Base-by-base conservation (phyloP, 2,888 invertebrate genomes). In the Agelastica alni region DNA sequence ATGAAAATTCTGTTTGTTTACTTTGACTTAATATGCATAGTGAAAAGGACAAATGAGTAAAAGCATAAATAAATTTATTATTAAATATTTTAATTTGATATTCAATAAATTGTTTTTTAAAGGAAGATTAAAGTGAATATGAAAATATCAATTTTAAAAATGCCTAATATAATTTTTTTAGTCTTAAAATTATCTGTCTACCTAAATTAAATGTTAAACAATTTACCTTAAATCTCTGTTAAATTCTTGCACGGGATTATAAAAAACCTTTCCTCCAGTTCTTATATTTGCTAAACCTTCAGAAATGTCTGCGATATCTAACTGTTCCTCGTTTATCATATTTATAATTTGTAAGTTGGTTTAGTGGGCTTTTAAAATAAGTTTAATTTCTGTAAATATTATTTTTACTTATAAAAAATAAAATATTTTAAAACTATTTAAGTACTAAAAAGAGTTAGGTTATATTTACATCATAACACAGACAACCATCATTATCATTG, bases 161-260 rank as follows among this genome's bases (percentile, higher is more conserved):
- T n/a, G n/a, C n/a, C n/a, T n/a, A n/a, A n/a, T n/a, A n/a, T n/a
- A n/a, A n/a, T n/a, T n/a, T n/a, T n/a, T n/a, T n/a, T n/a, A n/a
- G n/a, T n/a, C n/a, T n/a, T n/a, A n/a, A n/a, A n/a, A n/a, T n/a
- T n/a, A n/a, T n/a, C n/a, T n/a, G n/a, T n/a, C n/a, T n/a, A n/a
- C n/a, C n/a, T n/a, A n/a, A n/a, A n/a, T n/a, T n/a, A n/a, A n/a
- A n/a, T n/a, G n/a, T n/a, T n/a, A 10, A 3, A 10, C n/a, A 2
- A 14, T 42, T 53, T 69, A 81, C 81, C 87, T 90, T 43, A 99
- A 79, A 78, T 99, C 99, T 60, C 99, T 83, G 75, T 99, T 99
- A 70, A 99, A 99, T 76, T 99, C 96, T 77, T 97, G 96, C 1
- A 98, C 98, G 0, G 97, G 93, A 78, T 99, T 99, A 73, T 99